A percentile compares a stretch with the other conserved stretches of the same genome.
Evolutionary conservation across 2,113 vertebrate genomes (phyloP).

Genomic region (Barbus barbus): DNA sequence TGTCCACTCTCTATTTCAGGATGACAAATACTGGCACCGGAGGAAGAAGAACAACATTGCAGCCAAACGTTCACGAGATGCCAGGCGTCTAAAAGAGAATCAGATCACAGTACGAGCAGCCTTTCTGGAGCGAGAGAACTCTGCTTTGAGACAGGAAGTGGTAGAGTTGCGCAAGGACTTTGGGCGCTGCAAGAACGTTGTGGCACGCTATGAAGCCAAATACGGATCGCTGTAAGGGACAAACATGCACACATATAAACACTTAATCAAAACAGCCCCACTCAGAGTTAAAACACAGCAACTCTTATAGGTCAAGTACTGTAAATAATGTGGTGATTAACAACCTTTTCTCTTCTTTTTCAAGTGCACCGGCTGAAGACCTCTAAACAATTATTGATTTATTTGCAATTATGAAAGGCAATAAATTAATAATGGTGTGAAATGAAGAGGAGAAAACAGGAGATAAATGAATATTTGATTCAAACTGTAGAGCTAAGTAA

Average conservation of each 20-base stretch:
- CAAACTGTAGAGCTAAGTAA: conserved; percentile 16
- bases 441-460: conserved; percentile 42
- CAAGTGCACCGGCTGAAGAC: conserved; percentile 64
- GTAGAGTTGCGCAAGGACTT: conserved; percentile 91
- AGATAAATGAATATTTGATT: conserved; percentile 15
- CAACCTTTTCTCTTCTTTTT: conserved; percentile 68
- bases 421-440: conserved; percentile 59
- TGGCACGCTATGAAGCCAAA: conserved; percentile 86
- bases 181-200: conserved; percentile 84
- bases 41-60: conserved; percentile 96
- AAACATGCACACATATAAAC: background rate
- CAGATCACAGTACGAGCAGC: conserved; percentile 96
- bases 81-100: conserved; percentile 93
- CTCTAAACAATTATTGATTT: conserved; percentile 61
- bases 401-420: conserved; percentile 54
- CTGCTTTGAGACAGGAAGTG: conserved; percentile 89
- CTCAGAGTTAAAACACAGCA: background rate
- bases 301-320: background rate
- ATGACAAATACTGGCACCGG: conserved; percentile 93
- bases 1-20: conserved; percentile 68
- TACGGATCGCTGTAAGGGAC: conserved; percentile 88
- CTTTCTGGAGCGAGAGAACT: conserved; percentile 94
- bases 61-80: conserved; percentile 93
- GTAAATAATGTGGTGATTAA: conserved; percentile 30
- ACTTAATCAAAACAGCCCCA: background rate